These are phyloP conservation scores for Tridacna gigas DNA, from an alignment of 2,888 invertebrate genomes.

Conservation along the genomic window DNA sequence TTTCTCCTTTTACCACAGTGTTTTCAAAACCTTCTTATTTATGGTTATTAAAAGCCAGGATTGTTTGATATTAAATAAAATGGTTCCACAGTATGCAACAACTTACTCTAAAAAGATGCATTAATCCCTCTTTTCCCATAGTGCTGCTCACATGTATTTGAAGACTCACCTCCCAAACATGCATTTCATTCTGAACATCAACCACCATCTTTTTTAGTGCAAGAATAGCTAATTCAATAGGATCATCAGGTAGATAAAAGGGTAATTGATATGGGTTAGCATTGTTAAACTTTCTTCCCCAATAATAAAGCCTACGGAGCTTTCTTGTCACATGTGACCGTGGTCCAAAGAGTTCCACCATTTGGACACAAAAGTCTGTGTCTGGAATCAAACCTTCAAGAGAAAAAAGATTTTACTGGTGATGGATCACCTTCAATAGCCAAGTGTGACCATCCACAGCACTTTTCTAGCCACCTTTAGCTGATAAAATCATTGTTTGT, in stretches of 20 bases:
- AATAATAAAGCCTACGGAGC: constrained; percentile 87
- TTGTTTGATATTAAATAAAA: no score
- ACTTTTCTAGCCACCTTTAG: no score
- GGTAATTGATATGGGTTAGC: constrained; percentile 81
- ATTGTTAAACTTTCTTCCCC: constrained; percentile 94
- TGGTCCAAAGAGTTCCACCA: constrained; percentile 94
- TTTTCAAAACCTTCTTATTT: no score
- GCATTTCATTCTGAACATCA: constrained; percentile 90
- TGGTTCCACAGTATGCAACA: no score
- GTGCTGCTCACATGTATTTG: no score
- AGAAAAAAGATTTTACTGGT: no score
- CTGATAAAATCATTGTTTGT: no score
- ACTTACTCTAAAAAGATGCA: no score
- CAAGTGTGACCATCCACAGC: no score
- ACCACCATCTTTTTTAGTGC: constrained; percentile 94
- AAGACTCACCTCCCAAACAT: constrained; percentile 75
- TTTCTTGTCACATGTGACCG: constrained; percentile 87
- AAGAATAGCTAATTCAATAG: constrained; percentile 91
- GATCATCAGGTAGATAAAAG: constrained; percentile 90
- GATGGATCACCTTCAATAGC: no score
- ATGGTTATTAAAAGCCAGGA: no score
- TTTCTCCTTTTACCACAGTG: background rate
- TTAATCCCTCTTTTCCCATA: no score
- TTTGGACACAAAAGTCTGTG: constrained; percentile 92
- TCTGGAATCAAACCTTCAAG: constrained; percentile 94